A percentile compares a stretch with the other conserved stretches of the same genome.
phyloP scores from a whole-genome alignment of 2,888 invertebrate species.

The Panopea generosa region DNA sequence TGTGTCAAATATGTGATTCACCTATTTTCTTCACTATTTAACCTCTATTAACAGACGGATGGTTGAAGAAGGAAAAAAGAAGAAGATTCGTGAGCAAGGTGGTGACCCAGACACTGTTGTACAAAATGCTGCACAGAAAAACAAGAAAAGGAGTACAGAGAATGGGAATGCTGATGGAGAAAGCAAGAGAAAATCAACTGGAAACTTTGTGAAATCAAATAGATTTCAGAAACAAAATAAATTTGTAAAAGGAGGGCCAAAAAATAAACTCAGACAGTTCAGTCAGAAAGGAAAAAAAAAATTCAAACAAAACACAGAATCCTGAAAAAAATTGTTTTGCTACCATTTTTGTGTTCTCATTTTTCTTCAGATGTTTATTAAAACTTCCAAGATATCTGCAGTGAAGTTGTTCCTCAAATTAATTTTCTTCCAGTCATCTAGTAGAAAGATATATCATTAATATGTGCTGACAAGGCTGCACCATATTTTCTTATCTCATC shows the following conservation, averaged over 20 bases:
- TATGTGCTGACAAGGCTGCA: too few relatives aligned
- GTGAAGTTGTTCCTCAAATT: too few relatives aligned
- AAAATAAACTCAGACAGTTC: conserved; percentile 1
- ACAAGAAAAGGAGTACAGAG: conserved; percentile 12
- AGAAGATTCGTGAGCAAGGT: not conserved
- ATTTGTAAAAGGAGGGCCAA: not conserved
- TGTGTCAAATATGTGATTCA: not conserved
- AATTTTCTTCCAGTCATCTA: too few relatives aligned
- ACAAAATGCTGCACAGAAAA: not conserved
- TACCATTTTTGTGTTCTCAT: too few relatives aligned
- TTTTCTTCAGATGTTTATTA: too few relatives aligned
- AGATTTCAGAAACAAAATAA: not conserved
- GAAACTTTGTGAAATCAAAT: not conserved
- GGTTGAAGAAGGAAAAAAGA: not conserved
- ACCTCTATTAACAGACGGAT: not conserved
- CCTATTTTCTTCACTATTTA: not conserved
- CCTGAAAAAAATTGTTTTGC: too few relatives aligned
- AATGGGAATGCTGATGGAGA: too few relatives aligned
- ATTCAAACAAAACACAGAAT: too few relatives aligned
- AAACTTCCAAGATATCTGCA: too few relatives aligned
- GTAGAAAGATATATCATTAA: too few relatives aligned
- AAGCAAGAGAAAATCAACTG: not conserved
- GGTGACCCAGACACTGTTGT: not conserved
- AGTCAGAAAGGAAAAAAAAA: not conserved
- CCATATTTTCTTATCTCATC: too few relatives aligned